Evolutionary conservation across 1,140 invertebrate species (phyloP).

Genomic region (Delia radicum): DNA sequence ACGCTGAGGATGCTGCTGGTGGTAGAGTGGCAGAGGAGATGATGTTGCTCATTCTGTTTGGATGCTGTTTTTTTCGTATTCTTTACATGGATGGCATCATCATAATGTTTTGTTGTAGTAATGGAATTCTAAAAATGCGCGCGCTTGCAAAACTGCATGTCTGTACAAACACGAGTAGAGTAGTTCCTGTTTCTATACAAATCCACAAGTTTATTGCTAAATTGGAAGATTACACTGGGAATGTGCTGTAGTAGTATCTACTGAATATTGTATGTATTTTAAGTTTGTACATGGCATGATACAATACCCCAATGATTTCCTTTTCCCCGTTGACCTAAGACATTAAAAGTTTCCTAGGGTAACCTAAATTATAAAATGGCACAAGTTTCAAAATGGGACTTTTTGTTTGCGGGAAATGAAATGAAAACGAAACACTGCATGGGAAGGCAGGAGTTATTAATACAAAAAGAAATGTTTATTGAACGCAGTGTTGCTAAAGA

Average conservation of each 20-base stretch:
- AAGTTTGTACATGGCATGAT: background rate
- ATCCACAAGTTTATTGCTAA: too few species aligned
- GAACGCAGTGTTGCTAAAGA: too few species aligned
- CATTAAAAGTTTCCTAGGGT: constrained; percentile 14
- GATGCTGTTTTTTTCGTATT: background rate
- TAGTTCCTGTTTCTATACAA: background rate
- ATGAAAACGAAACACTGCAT: background rate
- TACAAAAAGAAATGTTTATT: too few species aligned
- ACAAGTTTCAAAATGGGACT: background rate
- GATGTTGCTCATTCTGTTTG: background rate
- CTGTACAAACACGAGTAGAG: background rate
- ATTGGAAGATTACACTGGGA: too few species aligned
- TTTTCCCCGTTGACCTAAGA: constrained; percentile 6
- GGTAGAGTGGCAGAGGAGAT: background rate
- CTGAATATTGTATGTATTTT: too few species aligned
- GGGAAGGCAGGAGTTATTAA: too few species aligned
- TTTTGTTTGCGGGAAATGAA: too few species aligned
- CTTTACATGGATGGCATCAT: background rate
- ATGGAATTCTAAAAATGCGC: constrained; percentile 19
- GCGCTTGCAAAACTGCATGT: background rate
- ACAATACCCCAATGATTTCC: background rate
- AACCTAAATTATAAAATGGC: constrained; percentile 20
- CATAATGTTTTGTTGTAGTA: background rate
- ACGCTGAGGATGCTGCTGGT: too few species aligned
- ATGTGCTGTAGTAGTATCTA: background rate